Evolutionary conservation across 23 tunicate species (phyloP).

Genomic region (Styela plicata): DNA sequence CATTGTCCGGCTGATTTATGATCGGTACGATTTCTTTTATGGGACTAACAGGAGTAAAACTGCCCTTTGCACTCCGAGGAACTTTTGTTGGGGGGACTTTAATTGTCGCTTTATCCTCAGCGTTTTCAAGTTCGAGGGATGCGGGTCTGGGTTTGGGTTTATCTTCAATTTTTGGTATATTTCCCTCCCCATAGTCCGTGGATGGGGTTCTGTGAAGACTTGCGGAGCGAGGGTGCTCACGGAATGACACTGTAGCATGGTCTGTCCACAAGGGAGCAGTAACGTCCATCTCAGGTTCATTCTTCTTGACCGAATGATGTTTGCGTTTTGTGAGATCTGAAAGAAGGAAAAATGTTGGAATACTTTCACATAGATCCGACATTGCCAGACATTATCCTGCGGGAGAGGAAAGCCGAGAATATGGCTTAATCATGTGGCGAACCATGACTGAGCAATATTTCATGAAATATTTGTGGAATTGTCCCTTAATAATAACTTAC

Average conservation of each 20-base stretch:
- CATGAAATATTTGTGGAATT: too few relatives aligned
- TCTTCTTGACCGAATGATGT: constrained; percentile 14
- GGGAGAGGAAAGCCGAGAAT: too few relatives aligned
- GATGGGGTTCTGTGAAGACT: not conserved
- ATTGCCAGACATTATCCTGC: too few relatives aligned
- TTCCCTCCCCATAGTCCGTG: not conserved
- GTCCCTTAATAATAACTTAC: too few relatives aligned
- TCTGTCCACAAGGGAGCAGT: constrained; percentile 38
- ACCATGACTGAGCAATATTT: too few relatives aligned
- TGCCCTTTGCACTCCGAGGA: constrained; percentile 19
- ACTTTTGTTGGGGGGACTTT: constrained; percentile 22
- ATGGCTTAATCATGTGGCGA: too few relatives aligned
- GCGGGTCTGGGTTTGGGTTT: not conserved
- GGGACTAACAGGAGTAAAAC: constrained; percentile 13
- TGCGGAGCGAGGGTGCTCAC: constrained; percentile 12
- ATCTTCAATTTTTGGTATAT: not conserved
- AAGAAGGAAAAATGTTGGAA: too few relatives aligned
- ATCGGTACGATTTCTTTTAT: not conserved
- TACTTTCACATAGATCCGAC: too few relatives aligned
- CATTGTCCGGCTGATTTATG: not conserved
- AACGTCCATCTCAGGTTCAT: constrained; percentile 28
- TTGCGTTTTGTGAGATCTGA: constrained; percentile 16
- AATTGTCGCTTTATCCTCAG: not conserved
- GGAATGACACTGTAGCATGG: constrained; percentile 5
- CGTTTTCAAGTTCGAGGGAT: not conserved